A percentile compares a stretch with the other conserved stretches of the same genome.
These are phyloP conservation scores for Nephrotoma guestfalica DNA, from an alignment of 2,888 invertebrate genomes.

Conservation along the genomic window DNA sequence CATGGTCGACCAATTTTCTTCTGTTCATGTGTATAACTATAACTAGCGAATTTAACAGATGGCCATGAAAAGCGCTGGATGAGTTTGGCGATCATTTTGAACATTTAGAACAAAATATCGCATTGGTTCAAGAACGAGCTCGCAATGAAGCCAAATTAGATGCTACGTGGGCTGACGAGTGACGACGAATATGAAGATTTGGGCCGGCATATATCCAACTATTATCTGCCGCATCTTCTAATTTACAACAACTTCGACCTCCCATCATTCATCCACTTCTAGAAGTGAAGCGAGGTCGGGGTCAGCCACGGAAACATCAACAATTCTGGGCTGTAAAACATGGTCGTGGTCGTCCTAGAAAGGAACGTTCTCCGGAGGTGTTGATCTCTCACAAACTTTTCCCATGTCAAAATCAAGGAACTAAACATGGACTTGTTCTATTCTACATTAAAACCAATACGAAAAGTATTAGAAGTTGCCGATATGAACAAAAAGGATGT, in stretches of 20 bases:
- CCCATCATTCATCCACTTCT: conserved; percentile 17
- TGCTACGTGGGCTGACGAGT: conserved; percentile 58
- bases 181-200: conserved; percentile 22
- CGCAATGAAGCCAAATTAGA: conserved; percentile 73
- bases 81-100: conserved; percentile 77
- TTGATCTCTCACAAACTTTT: too few species aligned
- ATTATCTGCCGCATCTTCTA: conserved; percentile 23
- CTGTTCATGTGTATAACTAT: too few species aligned
- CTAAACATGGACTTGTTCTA: too few species aligned
- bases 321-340: conserved; percentile 38
- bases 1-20: too few species aligned
- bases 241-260: conserved; percentile 15
- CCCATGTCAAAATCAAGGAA: too few species aligned
- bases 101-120: conserved; percentile 72
- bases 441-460: too few species aligned
- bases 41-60: too few species aligned
- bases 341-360: conserved; percentile 41
- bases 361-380: too few species aligned
- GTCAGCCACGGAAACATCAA: conserved; percentile 31
- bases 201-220: too few species aligned
- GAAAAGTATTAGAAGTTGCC: too few species aligned
- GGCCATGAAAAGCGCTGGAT: too few species aligned
- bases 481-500: too few species aligned
- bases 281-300: conserved; percentile 32
- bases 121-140: conserved; percentile 74